These are phyloP conservation scores for Probosciger aterrimus DNA, from an alignment of 2,113 vertebrate species.

Conservation along the genomic window DNA sequence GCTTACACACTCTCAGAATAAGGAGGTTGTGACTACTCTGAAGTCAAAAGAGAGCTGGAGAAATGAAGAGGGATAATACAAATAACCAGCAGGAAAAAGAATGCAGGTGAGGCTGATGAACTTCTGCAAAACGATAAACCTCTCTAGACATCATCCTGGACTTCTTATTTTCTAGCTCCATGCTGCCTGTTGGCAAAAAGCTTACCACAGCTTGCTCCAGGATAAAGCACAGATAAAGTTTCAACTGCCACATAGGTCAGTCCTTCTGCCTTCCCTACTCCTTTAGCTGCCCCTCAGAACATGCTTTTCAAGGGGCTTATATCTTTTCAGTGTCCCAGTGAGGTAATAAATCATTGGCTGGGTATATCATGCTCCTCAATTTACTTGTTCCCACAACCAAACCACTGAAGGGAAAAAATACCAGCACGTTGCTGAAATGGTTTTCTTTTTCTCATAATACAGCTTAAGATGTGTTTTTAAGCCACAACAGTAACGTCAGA, in stretches of 20 bases:
- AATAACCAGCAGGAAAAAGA: background rate
- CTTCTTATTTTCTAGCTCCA: background rate
- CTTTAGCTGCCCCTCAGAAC: background rate
- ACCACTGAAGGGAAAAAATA: background rate
- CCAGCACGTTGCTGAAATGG: rapidly evolving
- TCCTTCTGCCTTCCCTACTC: background rate
- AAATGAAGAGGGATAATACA: background rate
- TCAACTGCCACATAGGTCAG: background rate
- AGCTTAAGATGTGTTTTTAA: background rate
- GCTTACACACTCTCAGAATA: background rate
- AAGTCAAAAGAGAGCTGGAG: constrained; percentile 1
- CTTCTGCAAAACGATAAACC: background rate
- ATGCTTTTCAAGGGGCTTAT: background rate
- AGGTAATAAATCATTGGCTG: background rate
- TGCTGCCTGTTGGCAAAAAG: background rate
- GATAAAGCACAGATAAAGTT: background rate
- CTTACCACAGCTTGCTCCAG: background rate
- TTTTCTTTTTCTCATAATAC: background rate
- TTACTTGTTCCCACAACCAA: background rate
- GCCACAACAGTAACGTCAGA: background rate
- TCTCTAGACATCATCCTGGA: background rate
- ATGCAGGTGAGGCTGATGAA: background rate
- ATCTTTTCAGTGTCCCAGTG: background rate
- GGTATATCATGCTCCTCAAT: background rate
- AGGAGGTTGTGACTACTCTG: background rate